Evolutionary conservation across 2,113 vertebrate species (phyloP).

Genomic region (Glaucidium brasilianum): DNA sequence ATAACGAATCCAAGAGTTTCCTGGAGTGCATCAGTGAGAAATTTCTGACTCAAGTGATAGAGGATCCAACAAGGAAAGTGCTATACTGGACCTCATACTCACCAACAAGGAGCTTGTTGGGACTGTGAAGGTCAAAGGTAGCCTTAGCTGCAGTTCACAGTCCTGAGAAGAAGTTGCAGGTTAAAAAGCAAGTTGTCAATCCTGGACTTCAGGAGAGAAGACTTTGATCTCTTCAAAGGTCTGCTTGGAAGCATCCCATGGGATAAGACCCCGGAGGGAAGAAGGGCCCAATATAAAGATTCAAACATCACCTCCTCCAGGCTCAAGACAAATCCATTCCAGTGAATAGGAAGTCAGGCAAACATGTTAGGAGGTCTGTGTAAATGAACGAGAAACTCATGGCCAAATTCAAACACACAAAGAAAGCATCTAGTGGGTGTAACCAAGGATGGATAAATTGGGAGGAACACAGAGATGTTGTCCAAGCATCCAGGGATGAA

Average conservation of each 20-base stretch:
- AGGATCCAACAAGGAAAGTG: neutral
- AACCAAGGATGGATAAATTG: fast-evolving
- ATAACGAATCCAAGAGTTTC: neutral
- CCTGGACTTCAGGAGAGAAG: neutral
- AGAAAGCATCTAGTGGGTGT: neutral
- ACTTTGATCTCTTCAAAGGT: neutral
- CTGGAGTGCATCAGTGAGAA: neutral
- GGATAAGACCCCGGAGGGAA: neutral
- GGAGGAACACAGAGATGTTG: fast-evolving
- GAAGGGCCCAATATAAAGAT: neutral
- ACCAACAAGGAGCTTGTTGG: neutral
- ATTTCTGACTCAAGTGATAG: neutral
- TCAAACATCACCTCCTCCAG: neutral
- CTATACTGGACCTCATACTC: neutral
- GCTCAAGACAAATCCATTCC: neutral
- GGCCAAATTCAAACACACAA: neutral
- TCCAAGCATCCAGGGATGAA: neutral
- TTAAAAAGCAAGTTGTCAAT: neutral
- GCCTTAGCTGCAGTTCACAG: neutral
- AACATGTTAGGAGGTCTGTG: neutral
- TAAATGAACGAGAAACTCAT: neutral
- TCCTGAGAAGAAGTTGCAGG: too few species aligned
- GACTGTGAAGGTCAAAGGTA: neutral
- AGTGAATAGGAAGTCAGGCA: neutral
- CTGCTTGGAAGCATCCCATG: neutral